Evolutionary conservation across 2,797 vertebrate genomes (phyloP), one percentile per base, ranked within the genome.

Genomic region (Rhynchotus rufescens): DNA sequence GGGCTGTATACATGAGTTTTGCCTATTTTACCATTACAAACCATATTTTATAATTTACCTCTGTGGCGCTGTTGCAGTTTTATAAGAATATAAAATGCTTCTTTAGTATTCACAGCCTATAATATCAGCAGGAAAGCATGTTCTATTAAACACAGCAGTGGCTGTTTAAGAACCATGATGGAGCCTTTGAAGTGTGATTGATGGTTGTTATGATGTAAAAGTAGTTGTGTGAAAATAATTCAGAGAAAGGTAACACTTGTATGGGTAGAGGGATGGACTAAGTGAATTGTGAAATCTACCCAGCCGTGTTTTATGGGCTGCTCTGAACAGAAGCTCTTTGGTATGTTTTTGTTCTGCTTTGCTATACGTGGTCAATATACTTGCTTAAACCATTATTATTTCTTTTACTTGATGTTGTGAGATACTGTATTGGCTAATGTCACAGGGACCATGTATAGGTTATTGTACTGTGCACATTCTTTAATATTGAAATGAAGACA

Each of bases 51-150:
- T 73, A 80, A 83, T 34, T 72, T n/a, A 84, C 75, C 28, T 75
- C 59, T 68, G 60, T 74, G 79, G 67, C 73, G 21, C 44, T 87
- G 22, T 73, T 83, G 69, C 44, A 73, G 64, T 60, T 94, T 92
- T 88, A 67, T 76, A 91, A 90, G 67, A 94, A 67, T 77, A 84
- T 89, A 91, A 89, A 95, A 9, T 49, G 73, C 34, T 88, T 85
- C 60, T 84, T 78, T 75, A 76, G 52, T 86, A 67, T 92, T 95
- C 61, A 64, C 76, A 73, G 64, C 38, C 69, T 92, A 67, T 87
- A 94, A 67, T 80, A 89, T 60, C 80, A 85, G 52, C 85, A 87
- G 82, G 82, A 92, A 89, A 88, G 87, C 90, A 67, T 16, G 5
- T 36, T 89, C 15, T 90, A 16, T 90, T 76, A 80, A 92, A 81